These are phyloP conservation scores for Manduca sexta DNA, from an alignment of 1,140 invertebrate genomes.

Conservation along the genomic window DNA sequence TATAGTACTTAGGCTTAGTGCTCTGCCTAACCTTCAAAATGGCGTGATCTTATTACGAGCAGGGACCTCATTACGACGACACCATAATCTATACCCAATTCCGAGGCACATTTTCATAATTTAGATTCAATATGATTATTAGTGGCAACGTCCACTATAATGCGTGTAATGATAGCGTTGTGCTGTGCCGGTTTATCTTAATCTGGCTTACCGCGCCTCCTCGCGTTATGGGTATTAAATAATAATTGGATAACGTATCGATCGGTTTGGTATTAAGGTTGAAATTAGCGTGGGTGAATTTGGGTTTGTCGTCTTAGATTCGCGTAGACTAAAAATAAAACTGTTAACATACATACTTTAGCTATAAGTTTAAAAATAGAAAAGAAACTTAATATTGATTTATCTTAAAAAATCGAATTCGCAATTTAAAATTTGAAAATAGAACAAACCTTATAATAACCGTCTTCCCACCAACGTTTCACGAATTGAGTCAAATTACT, in stretches of 20 bases:
- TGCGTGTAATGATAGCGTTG: slow-evolving; percentile 45
- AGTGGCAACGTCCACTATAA: background rate
- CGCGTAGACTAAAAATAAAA: no score
- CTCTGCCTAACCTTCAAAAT: no score
- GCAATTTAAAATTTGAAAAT: no score
- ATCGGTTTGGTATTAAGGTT: slow-evolving; percentile 14
- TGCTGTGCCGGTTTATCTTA: slow-evolving; percentile 44
- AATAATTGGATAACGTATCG: slow-evolving; percentile 58
- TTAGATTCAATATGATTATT: slow-evolving; percentile 39
- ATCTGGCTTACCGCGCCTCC: slow-evolving; percentile 54
- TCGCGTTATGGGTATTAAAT: slow-evolving; percentile 53
- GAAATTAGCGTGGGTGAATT: no score
- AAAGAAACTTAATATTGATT: no score
- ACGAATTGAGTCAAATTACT: slow-evolving; percentile 42
- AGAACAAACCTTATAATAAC: slow-evolving; percentile 33
- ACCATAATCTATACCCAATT: background rate
- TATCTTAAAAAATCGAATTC: no score
- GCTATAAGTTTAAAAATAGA: no score
- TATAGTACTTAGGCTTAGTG: no score
- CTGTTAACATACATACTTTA: no score
- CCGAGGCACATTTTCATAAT: slow-evolving; percentile 17
- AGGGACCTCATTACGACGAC: no score
- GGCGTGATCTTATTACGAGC: no score
- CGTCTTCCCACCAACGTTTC: slow-evolving; percentile 56
- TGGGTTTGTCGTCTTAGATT: no score